Evolutionary conservation across 2,113 vertebrate species (phyloP), one percentile per base, ranked within the genome.

Genomic region (Amphilophus citrinellus): DNA sequence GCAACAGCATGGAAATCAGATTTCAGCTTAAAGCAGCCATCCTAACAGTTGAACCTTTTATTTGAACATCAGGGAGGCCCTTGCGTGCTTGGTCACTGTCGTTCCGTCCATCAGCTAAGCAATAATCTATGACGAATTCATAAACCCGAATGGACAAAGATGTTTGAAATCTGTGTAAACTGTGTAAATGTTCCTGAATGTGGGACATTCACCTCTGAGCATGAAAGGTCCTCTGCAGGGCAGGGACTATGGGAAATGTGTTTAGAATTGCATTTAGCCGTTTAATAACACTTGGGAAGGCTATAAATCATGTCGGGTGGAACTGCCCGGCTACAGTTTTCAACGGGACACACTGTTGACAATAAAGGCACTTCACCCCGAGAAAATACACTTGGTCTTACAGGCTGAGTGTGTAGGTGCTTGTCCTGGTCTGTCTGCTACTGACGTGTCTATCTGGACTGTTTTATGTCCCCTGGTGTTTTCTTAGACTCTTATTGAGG

Each of bases 221-320:
- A 82, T 90, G 82, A 84, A 90, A 89, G 88, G 84, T 90, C 84
- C 68, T 89, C 56, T 80, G 86, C 85, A 66, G 86, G 79, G 89
- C 87, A 82, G 79, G 14, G 6, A 47, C 78, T 76, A 56, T 63
- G 87, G 84, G 87, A 91, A 90, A 84, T 89, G 10, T 93, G 90
- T 93, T 92, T 93, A 86, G 77, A 91, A 82, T 93, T 84, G 86
- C 88, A 81, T 92, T 93, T 93, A 94, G 88, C 82, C 87, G 84
- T 95, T 95, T 94, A 94, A 94, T 94, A 95, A 94, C 87, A 94
- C 93, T 92, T 88, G 84, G 86, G 80, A 61, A 91, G 87, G 86
- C 91, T 71, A 92, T 96, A 94, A 95, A 95, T 95, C 94, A 96
- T 61, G 79, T 32, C 5, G 87, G 89, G 86, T 85, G 87, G 92